Evolutionary conservation across 2,797 vertebrate species (phyloP).

Genomic region (Adelosebastes latens): DNA sequence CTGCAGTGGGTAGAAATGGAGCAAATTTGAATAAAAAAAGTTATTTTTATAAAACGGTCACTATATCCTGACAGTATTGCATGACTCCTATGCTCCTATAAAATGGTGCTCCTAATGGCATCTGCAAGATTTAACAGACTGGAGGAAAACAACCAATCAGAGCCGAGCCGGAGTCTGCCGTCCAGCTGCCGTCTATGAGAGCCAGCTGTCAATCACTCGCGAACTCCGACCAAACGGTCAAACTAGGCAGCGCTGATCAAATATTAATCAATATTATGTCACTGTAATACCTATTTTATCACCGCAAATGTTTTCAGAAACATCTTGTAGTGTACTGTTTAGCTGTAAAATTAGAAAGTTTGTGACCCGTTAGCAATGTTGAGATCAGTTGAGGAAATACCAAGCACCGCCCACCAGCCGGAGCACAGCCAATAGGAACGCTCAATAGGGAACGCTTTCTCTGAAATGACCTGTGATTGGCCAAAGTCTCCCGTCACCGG

Average conservation of each 20-base stretch:
- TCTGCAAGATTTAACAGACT: background rate
- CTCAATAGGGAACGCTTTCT: background rate
- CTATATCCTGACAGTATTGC: too few species aligned
- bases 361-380: too few species aligned
- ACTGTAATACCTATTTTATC: too few species aligned
- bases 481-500: too few species aligned
- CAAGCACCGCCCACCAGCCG: too few species aligned
- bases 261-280: background rate
- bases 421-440: background rate
- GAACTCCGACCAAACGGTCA: background rate
- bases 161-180: background rate
- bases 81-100: too few species aligned
- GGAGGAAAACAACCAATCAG: background rate
- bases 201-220: background rate
- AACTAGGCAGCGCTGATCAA: background rate
- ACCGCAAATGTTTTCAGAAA: too few species aligned
- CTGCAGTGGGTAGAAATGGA: background rate
- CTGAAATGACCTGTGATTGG: background rate
- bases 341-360: too few species aligned
- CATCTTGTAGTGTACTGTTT: too few species aligned
- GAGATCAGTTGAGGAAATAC: too few species aligned
- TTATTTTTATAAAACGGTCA: too few species aligned
- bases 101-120: background rate
- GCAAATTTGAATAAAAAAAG: background rate
- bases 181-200: too few species aligned